phyloP scores from a whole-genome alignment of 2,888 invertebrate genomes.

The Panopea generosa region DNA sequence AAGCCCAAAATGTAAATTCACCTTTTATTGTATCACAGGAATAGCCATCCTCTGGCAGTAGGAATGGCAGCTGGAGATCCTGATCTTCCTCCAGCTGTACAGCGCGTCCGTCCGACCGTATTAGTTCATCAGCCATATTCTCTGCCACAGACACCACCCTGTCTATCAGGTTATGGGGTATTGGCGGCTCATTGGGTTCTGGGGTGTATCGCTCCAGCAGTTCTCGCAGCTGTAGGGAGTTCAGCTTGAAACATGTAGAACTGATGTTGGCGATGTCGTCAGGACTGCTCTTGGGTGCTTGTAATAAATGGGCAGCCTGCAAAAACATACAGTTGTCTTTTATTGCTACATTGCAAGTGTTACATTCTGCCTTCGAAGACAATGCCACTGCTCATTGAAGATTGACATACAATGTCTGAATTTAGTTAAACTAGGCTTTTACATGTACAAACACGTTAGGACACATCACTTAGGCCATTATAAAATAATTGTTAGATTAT shows the following conservation, averaged over 20 bases:
- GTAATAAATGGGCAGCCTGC: constrained; percentile 94
- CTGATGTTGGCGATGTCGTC: constrained; percentile 96
- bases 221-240: constrained; percentile 96
- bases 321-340: not conserved
- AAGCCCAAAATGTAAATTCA: not conserved
- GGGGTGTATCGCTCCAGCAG: constrained; percentile 92
- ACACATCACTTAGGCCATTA: no score
- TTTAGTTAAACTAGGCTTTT: no score
- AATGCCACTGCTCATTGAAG: no score
- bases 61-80: constrained; percentile 93
- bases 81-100: constrained; percentile 95
- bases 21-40: constrained; percentile 98
- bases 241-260: constrained; percentile 97
- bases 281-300: constrained; percentile 92
- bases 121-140: constrained; percentile 92
- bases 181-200: constrained; percentile 88
- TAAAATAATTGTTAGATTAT: no score
- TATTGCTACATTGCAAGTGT: not conserved
- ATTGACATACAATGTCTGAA: no score
- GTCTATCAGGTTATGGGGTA: constrained; percentile 88
- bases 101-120: constrained; percentile 92
- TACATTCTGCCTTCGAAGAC: no score
- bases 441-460: no score
- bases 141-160: constrained; percentile 84
- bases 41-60: constrained; percentile 98